Conservation (phyloP, 2,888 invertebrate genomes). For the Philonicus albiceps region DNA sequence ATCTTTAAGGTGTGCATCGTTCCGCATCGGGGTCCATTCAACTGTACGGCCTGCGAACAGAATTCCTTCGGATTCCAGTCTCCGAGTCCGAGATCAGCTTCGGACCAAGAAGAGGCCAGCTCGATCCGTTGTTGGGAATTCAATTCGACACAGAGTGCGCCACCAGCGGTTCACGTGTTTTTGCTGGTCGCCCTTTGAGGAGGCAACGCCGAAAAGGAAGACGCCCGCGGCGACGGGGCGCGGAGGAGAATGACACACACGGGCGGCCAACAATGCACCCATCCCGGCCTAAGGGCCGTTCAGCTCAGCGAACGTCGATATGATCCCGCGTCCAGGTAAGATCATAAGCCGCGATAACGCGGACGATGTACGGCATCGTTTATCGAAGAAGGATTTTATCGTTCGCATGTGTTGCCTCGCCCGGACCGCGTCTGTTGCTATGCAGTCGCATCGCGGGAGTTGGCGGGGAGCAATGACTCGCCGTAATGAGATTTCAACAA, state of each 20-base stretch:
- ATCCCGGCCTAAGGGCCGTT: not conserved
- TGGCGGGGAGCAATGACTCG: constrained; percentile 11
- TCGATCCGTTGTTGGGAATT: constrained; percentile 36
- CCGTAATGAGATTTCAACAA: constrained; percentile 1
- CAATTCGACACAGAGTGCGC: constrained; percentile 43
- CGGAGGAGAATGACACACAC: constrained; percentile 34
- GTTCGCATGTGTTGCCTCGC: not conserved
- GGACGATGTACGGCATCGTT: constrained; percentile 19
- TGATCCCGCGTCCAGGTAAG: constrained; percentile 35
- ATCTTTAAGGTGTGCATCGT: not conserved
- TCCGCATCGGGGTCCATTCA: not conserved
- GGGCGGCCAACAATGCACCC: not conserved
- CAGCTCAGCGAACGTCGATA: not conserved
- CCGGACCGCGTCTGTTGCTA: not conserved
- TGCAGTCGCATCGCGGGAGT: not conserved
- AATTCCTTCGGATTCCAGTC: constrained; percentile 1
- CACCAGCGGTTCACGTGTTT: constrained; percentile 41
- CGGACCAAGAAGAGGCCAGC: not conserved
- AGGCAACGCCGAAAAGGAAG: constrained; percentile 25
- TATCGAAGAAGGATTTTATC: constrained; percentile 39
- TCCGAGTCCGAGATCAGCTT: not conserved
- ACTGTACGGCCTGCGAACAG: constrained; percentile 4
- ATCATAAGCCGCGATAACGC: constrained; percentile 37
- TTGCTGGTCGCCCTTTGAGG: constrained; percentile 32
- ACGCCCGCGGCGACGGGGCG: not conserved